Conservation (phyloP, 2,113 vertebrate species). For the Deroptyus accipitrinus region DNA sequence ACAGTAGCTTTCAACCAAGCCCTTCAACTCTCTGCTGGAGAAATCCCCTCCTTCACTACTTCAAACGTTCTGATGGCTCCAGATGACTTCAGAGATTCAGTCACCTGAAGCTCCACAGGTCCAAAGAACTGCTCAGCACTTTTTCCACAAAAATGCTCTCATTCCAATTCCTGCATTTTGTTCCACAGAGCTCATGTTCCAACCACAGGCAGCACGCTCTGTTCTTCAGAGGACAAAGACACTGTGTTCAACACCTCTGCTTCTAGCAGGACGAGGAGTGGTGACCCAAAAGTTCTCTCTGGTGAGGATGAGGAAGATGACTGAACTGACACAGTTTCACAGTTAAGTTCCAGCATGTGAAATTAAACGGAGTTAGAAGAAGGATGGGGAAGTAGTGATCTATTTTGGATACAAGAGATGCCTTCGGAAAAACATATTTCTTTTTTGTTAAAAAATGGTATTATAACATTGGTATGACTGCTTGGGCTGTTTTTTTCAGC, state of each 20-base stretch:
- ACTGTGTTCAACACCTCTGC: not conserved
- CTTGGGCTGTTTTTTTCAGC: not conserved
- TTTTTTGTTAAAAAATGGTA: not conserved
- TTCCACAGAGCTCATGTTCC: not conserved
- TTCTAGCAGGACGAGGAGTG: not conserved
- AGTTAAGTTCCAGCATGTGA: not conserved
- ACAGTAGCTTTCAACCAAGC: not conserved
- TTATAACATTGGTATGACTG: not conserved
- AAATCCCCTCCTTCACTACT: not conserved
- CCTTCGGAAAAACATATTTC: not conserved
- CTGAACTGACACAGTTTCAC: not conserved
- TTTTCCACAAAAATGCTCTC: not conserved
- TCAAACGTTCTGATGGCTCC: not conserved
- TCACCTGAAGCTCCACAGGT: not conserved
- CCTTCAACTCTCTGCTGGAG: not conserved
- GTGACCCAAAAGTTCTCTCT: not conserved
- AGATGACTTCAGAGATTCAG: not conserved
- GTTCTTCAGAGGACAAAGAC: not conserved
- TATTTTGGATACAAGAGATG: not conserved
- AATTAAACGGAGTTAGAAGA: not conserved
- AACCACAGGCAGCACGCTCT: not conserved
- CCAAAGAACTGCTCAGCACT: not conserved
- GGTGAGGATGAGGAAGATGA: not conserved
- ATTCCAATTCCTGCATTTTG: not conserved
- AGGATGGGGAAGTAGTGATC: not conserved